Base-by-base conservation (phyloP, 2,888 invertebrate genomes). In the Pimpla rufipes region DNA sequence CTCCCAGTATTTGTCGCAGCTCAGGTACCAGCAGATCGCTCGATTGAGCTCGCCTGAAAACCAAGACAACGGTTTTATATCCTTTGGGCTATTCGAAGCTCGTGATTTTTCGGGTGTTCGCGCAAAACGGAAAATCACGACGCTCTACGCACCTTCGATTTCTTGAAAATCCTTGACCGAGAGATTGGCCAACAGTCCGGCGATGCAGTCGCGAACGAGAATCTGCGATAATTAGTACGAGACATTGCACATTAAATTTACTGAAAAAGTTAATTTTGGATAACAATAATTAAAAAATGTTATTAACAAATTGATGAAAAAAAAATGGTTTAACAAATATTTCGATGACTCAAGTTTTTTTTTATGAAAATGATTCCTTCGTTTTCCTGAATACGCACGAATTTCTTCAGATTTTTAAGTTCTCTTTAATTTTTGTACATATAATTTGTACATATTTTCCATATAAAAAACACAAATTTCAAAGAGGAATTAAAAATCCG, bases 1-100 rank as follows among this genome's bases (percentile, higher is more conserved):
- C 93, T 98, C 97, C 98, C 98, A 98, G 93, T 98, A 98, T 85
- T 97, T 96, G 92, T 98, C 98, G 92, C 98, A 98, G 86, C 97
- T 97, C 90, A 98, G 94, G 93, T 98, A 98, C 96, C 98, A 98
- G 93, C 98, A 98, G 57, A 98, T 96, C 2, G 97, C 97, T 90
- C 97, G 96, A 93, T 98, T 97, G 94, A 98, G 95, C 93, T 98
- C 97, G 92, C 97, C 98, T 98, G 93, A 6, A 18, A 75, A 67
- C 8, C n/a, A n/a, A 70, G 74, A 29, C 35, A 11, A 71, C 0
- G 6, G n/a, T n/a, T n/a, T n/a, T n/a, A 62, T 52, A 8, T 52
- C 4, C 7, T 2, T 52, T 18, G 21, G 2, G 2, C 52, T 7
- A 52, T 21, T 40, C 47, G 37, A 7, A 52, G 23, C n/a, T 5